Evolutionary conservation across 2,797 vertebrate species (phyloP).

Genomic region (Hoplostethus atlanticus): DNA sequence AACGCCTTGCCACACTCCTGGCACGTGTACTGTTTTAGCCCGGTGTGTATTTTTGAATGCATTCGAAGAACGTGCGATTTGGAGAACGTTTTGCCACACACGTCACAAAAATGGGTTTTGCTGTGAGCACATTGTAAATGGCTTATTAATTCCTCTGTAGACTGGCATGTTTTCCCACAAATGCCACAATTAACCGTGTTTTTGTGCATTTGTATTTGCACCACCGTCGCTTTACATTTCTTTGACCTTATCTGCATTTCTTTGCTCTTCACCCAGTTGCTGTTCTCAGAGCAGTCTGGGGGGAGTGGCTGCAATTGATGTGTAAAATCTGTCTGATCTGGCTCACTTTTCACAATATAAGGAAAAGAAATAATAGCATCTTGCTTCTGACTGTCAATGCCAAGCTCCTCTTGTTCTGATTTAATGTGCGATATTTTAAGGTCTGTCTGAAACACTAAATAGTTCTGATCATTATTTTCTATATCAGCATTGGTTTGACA

Average conservation of each 20-base stretch:
- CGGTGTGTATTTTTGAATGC: slow-evolving; percentile 37
- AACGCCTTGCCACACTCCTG: slow-evolving; percentile 55
- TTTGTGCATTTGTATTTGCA: slow-evolving; percentile 27
- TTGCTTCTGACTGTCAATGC: slow-evolving; percentile 1
- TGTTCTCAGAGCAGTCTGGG: slow-evolving; percentile 28
- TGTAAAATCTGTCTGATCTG: background rate
- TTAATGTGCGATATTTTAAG: slow-evolving; percentile 39
- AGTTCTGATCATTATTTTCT: slow-evolving; percentile 12
- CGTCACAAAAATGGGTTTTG: slow-evolving; percentile 9
- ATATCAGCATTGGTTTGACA: slow-evolving; percentile 8
- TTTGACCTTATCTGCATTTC: background rate
- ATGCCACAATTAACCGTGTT: slow-evolving; percentile 21
- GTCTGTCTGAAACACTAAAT: slow-evolving; percentile 13
- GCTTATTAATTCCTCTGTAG: slow-evolving; percentile 3
- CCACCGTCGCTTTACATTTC: background rate
- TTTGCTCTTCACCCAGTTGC: background rate
- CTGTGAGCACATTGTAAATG: slow-evolving; percentile 45
- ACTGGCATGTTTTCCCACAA: slow-evolving; percentile 21
- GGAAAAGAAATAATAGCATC: background rate
- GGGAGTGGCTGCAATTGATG: slow-evolving; percentile 17
- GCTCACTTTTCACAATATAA: slow-evolving; percentile 32
- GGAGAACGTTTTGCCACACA: slow-evolving; percentile 41
- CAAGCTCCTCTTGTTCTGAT: slow-evolving; percentile 43
- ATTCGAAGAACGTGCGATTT: slow-evolving; percentile 6
- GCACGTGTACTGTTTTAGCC: slow-evolving; percentile 28